Evolutionary conservation across 2,888 invertebrate genomes (phyloP).

Genomic region (Acleris sparsana): DNA sequence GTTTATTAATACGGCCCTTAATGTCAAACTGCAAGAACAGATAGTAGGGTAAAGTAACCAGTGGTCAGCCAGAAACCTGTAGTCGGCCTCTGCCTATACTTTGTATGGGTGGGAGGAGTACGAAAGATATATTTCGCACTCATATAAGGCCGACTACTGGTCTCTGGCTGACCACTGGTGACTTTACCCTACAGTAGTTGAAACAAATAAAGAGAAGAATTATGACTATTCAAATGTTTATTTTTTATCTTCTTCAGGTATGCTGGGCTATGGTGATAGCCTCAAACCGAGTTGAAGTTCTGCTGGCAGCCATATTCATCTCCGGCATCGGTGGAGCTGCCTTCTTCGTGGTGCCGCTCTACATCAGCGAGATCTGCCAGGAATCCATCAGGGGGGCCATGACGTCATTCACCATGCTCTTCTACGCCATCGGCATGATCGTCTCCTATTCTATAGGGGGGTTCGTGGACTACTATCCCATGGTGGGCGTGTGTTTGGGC

Average conservation of each 20-base stretch:
- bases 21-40: too few species aligned
- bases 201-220: too few species aligned
- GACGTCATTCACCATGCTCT: constrained; percentile 58
- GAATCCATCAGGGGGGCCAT: constrained; percentile 66
- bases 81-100: too few species aligned
- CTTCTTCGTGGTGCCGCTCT: constrained; percentile 57
- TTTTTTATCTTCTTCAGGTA: constrained; percentile 49
- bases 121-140: too few species aligned
- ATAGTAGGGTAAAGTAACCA: too few species aligned
- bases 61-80: too few species aligned
- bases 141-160: too few species aligned
- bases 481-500: constrained; percentile 56
- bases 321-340: constrained; percentile 57
- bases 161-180: too few species aligned
- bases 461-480: constrained; percentile 53
- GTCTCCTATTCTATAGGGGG: constrained; percentile 65
- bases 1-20: too few species aligned
- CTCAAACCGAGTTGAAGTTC: constrained; percentile 54
- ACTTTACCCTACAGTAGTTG: too few species aligned
- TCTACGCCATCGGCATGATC: constrained; percentile 60
- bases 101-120: too few species aligned
- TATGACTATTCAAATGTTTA: too few species aligned
- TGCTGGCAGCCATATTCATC: constrained; percentile 57
- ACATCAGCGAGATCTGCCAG: constrained; percentile 63
- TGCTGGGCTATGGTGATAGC: constrained; percentile 57